Percentiles rank a stretch among this genome's conserved stretches.
Evolutionary conservation across 2,797 vertebrate genomes (phyloP).

Genomic region (Erpetoichthys calabaricus): DNA sequence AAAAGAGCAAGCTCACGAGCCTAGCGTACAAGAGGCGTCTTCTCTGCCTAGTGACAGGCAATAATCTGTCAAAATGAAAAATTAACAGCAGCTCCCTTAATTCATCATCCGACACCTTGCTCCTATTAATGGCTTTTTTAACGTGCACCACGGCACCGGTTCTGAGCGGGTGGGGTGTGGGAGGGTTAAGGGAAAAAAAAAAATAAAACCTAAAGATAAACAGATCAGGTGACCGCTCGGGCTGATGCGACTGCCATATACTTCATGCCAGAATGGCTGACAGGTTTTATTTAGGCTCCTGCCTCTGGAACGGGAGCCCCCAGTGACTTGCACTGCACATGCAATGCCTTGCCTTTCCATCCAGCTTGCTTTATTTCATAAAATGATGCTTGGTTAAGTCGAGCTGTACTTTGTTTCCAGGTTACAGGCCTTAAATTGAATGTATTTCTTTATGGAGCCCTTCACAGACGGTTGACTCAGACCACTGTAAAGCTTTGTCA

Average conservation of each 20-base stretch:
- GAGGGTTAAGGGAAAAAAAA: slow-evolving; percentile 17
- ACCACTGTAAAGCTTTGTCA: no score
- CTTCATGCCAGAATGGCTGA: slow-evolving; percentile 28
- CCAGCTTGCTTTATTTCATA: no score
- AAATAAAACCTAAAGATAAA: slow-evolving; percentile 27
- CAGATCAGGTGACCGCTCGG: slow-evolving; percentile 30
- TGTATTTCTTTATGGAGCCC: no score
- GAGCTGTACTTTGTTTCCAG: no score
- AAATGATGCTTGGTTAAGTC: no score
- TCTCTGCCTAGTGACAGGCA: slow-evolving; percentile 47
- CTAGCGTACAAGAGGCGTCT: slow-evolving; percentile 41
- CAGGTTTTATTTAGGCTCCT: slow-evolving; percentile 20
- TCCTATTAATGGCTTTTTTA: slow-evolving; percentile 41
- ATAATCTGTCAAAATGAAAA: slow-evolving; percentile 73
- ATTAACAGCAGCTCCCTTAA: slow-evolving; percentile 58
- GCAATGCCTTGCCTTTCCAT: not conserved
- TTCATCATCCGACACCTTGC: slow-evolving; percentile 55
- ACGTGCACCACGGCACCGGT: slow-evolving; percentile 24
- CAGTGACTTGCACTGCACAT: not conserved
- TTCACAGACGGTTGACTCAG: no score
- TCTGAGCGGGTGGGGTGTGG: slow-evolving; percentile 11
- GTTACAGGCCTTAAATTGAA: no score
- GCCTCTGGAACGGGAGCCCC: not conserved
- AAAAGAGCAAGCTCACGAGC: slow-evolving; percentile 43
- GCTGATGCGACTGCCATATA: slow-evolving; percentile 15